These are phyloP conservation scores for Amphilophus citrinellus DNA, from an alignment of 2,113 vertebrate species.

Conservation along the genomic window DNA sequence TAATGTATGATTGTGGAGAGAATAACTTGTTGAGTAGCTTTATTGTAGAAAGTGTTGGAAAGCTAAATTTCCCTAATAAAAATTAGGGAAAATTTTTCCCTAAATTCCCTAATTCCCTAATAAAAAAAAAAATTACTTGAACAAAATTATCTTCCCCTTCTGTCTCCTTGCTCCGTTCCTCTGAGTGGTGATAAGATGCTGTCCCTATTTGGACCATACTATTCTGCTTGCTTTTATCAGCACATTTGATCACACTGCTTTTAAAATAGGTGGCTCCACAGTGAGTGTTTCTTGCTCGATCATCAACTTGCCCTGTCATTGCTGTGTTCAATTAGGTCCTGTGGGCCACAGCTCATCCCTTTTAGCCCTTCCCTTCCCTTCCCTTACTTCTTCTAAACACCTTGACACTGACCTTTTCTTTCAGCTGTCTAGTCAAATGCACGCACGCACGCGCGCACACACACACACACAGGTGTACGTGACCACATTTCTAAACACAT, in stretches of 20 bases:
- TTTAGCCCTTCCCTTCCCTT: conserved; percentile 24
- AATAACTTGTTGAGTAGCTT: neutral
- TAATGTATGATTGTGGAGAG: neutral
- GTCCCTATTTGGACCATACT: conserved; percentile 46
- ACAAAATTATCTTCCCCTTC: conserved; percentile 3
- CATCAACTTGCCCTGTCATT: conserved; percentile 33
- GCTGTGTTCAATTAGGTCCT: conserved; percentile 49
- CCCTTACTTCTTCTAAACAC: conserved; percentile 24
- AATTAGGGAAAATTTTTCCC: no score
- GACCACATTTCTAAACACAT: conserved; percentile 10
- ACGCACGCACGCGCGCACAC: neutral
- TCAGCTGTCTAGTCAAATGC: conserved; percentile 27
- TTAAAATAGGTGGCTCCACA: conserved; percentile 59
- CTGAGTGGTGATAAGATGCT: conserved; percentile 41
- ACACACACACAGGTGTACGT: neutral
- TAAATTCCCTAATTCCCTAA: neutral
- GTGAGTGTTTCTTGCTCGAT: conserved; percentile 49
- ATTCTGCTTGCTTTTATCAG: conserved; percentile 53
- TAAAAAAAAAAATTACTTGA: conserved; percentile 4
- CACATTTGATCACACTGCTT: conserved; percentile 48
- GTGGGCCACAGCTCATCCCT: conserved; percentile 19
- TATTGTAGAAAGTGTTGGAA: conserved; percentile 4
- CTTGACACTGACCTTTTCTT: conserved; percentile 53
- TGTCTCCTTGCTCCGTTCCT: neutral
- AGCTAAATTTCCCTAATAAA: neutral